A percentile compares a stretch with the other conserved stretches of the same genome.
These are phyloP conservation scores for Xiphophorus maculatus DNA, from an alignment of 2,113 vertebrate genomes.

Conservation along the genomic window DNA sequence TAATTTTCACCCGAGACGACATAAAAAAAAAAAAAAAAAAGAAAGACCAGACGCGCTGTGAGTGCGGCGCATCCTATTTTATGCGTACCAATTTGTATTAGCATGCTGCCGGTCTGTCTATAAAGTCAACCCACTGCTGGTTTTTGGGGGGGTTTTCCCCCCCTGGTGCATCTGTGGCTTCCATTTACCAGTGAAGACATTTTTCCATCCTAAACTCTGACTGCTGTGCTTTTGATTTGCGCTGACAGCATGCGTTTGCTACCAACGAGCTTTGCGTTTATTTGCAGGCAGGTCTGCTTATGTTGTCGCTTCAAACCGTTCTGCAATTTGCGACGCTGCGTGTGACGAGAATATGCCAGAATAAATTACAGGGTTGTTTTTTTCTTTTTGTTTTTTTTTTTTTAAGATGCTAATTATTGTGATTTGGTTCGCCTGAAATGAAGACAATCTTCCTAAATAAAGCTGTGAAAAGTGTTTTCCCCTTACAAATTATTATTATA, in stretches of 20 bases:
- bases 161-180: conserved; percentile 46
- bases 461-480: neutral
- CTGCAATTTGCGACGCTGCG: conserved; percentile 46
- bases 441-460: conserved; percentile 16
- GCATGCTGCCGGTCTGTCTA: conserved; percentile 29
- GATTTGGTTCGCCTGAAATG: conserved; percentile 26
- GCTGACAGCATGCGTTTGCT: conserved; percentile 53
- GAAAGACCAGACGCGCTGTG: conserved; percentile 15
- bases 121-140: conserved; percentile 30
- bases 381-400: neutral
- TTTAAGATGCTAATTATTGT: conserved; percentile 31
- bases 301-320: conserved; percentile 51
- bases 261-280: conserved; percentile 37
- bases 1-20: conserved; percentile 10
- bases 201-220: conserved; percentile 45
- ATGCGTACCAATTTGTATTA: conserved; percentile 36
- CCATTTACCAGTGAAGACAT: conserved; percentile 37
- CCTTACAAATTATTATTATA: neutral
- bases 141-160: conserved; percentile 16
- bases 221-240: conserved; percentile 61
- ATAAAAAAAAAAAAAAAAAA: conserved; percentile 10
- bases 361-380: conserved; percentile 34
- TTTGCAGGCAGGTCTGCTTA: conserved; percentile 51
- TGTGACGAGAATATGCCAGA: conserved; percentile 43
- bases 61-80: conserved; percentile 24